These are phyloP conservation scores for Mythimna ferrago DNA, from an alignment of 2,888 invertebrate genomes.

Conservation along the genomic window DNA sequence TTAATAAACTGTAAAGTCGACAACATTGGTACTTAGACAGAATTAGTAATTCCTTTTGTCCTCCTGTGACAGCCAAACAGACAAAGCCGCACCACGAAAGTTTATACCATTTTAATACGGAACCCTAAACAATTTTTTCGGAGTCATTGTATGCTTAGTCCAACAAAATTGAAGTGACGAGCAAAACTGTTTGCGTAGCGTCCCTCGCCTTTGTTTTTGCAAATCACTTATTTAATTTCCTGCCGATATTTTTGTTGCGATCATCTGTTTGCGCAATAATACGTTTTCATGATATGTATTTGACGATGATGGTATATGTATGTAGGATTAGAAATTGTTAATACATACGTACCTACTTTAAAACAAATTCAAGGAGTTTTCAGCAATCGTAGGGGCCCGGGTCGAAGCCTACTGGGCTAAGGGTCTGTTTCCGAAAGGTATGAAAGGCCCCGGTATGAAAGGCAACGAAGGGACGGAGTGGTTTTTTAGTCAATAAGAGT, in stretches of 20 bases:
- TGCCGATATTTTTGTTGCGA: conserved; percentile 43
- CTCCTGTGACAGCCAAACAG: not conserved
- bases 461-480: too few species aligned
- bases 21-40: too few species aligned
- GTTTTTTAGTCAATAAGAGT: too few species aligned
- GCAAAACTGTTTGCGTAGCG: conserved; percentile 33
- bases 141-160: conserved; percentile 40
- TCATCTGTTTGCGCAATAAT: conserved; percentile 30
- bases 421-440: too few species aligned
- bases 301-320: not conserved
- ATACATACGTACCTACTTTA: not conserved
- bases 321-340: not conserved
- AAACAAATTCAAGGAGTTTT: not conserved
- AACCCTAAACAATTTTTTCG: conserved; percentile 14
- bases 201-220: conserved; percentile 35
- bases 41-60: too few species aligned
- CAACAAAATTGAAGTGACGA: conserved; percentile 28
- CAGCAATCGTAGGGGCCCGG: too few species aligned
- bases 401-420: too few species aligned
- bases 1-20: not conserved
- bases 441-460: too few species aligned
- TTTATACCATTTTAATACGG: not conserved
- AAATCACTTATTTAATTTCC: conserved; percentile 58
- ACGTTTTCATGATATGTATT: conserved; percentile 18
- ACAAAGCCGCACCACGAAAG: not conserved